phyloP scores from a whole-genome alignment of 2,888 invertebrate species.

The Eilema depressum region DNA sequence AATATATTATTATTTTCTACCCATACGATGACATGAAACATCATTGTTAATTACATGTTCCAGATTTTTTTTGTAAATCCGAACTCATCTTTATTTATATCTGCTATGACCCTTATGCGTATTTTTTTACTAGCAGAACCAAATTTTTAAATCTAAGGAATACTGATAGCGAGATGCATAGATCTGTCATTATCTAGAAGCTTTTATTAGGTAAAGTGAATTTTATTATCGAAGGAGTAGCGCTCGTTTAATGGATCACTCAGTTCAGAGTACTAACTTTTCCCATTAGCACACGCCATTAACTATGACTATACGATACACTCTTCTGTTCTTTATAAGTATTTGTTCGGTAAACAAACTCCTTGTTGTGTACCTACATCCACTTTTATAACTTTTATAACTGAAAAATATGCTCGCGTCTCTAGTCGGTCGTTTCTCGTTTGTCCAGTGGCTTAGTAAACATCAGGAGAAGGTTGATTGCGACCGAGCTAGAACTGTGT shows the following conservation, averaged over 20 bases:
- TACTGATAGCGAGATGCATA: not conserved
- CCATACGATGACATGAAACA: no score
- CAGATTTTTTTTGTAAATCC: no score
- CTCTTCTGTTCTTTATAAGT: constrained; percentile 21
- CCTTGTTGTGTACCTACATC: constrained; percentile 17
- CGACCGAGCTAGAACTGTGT: constrained; percentile 44
- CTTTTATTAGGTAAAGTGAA: constrained; percentile 54
- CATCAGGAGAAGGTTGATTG: constrained; percentile 51
- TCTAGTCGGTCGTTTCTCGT: constrained; percentile 24
- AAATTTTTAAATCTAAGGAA: not conserved
- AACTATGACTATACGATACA: constrained; percentile 20
- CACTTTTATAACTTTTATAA: constrained; percentile 33
- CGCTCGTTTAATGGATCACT: constrained; percentile 45
- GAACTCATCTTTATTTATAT: no score
- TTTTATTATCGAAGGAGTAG: constrained; percentile 59
- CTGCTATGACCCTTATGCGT: no score
- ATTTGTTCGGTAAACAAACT: constrained; percentile 22
- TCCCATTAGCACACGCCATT: constrained; percentile 41
- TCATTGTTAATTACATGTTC: no score
- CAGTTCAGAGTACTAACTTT: constrained; percentile 39
- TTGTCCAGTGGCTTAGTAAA: constrained; percentile 48
- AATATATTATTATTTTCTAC: no score
- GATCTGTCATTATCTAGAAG: not conserved
- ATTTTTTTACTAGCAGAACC: not conserved
- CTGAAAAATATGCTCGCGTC: constrained; percentile 31